Base-by-base conservation (phyloP, 2,113 vertebrate species). In the Isurus oxyrinchus region DNA sequence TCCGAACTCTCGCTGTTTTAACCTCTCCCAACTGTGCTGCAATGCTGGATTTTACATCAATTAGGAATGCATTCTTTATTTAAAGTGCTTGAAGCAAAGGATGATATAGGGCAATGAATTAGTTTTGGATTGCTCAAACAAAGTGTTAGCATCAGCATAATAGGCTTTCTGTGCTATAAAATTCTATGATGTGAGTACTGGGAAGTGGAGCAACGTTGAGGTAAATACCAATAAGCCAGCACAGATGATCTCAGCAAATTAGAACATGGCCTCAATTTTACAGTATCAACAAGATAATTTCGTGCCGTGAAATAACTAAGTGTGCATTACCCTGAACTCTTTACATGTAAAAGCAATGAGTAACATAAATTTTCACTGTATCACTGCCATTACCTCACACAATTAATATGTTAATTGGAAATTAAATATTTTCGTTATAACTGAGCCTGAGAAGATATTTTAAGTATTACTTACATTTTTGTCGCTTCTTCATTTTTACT, bases 401-500 rank as follows among this genome's bases (percentile, higher is more conserved):
- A 61, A 88, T 53, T 55, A 91, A 93, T 90, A 76, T 49, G 35
- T 61, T 91, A 91, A 11, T 93, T 16, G 4, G 4, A 44, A 94
- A 63, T 94, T 95, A 95, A 49, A 40, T 44, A 91, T 69, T 95
- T 95, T 61, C 63, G 61, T 44, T 93, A 49, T 72, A 31, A 3
- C 55, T 27, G 27, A 55, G 44, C 25, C 40, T 27, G 67, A 76
- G 67, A 40, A 61, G 96, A 61, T 96, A 96, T 69, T 96, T 35
- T 16, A 35, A 96, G 16, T 87, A 86, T 63, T 97, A 97, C 98
- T 97, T 98, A 99, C 99, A 98, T 99, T 97, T 99, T 99, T 96
- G 97, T 98, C 96, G 99, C 97, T 97, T 99, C 98, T 97, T 99
- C 98, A 97, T 99, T 99, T 98, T 99, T 98, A 98, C 98, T 97